These are phyloP conservation scores for Luidia sarsii DNA, from an alignment of 53 echinoderm and acorn worm genomes.

Conservation along the genomic window DNA sequence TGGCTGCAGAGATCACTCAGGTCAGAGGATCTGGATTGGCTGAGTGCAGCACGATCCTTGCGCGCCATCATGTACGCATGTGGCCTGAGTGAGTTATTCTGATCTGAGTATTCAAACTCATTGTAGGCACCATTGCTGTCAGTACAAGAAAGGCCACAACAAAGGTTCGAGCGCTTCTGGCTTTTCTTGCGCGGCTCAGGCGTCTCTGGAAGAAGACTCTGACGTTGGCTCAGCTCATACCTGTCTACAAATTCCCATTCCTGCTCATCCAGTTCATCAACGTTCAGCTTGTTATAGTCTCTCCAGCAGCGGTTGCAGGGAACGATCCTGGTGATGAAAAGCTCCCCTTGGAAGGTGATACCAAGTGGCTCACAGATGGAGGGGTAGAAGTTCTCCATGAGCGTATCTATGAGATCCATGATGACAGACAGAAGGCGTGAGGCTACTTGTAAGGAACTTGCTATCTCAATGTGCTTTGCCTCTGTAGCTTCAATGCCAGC, in stretches of 20 bases:
- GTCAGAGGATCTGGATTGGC: conserved; percentile 40
- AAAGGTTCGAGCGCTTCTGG: conserved; percentile 43
- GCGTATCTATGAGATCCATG: conserved; percentile 86
- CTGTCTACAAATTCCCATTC: conserved; percentile 91
- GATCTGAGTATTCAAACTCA: neutral
- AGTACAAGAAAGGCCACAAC: conserved; percentile 73
- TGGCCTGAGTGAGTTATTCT: conserved; percentile 6
- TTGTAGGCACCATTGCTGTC: conserved; percentile 12
- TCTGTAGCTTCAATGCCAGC: conserved; percentile 27
- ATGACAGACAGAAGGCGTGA: conserved; percentile 82
- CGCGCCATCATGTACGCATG: conserved; percentile 15
- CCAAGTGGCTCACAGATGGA: conserved; percentile 86
- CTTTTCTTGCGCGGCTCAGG: conserved; percentile 17
- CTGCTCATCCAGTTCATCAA: conserved; percentile 78
- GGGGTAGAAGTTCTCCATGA: conserved; percentile 97
- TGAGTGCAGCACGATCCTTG: conserved; percentile 38
- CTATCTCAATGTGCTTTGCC: conserved; percentile 62
- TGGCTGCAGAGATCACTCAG: conserved; percentile 47
- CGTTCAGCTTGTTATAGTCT: conserved; percentile 77
- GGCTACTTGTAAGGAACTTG: conserved; percentile 69
- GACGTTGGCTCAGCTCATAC: conserved; percentile 44
- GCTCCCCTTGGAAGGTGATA: conserved; percentile 86
- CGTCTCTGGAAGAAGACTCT: conserved; percentile 49
- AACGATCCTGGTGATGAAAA: conserved; percentile 89
- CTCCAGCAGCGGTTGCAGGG: conserved; percentile 89